These are phyloP conservation scores for Mustela nigripes DNA, from an alignment of 2,113 vertebrate genomes.

Conservation along the genomic window DNA sequence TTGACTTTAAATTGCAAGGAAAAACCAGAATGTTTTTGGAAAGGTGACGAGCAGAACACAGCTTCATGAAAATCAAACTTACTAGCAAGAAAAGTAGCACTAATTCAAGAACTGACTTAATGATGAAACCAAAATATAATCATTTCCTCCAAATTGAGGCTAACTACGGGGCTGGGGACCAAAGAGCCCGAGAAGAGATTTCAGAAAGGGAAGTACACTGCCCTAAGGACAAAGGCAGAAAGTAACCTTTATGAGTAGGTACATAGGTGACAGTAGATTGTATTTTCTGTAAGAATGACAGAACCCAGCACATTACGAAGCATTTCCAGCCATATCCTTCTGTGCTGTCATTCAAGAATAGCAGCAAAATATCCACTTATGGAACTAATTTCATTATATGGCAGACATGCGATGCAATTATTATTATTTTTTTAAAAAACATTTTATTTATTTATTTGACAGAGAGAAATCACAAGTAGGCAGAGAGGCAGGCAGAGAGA, in stretches of 20 bases:
- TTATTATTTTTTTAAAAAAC: too few relatives aligned
- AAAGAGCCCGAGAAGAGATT: background rate
- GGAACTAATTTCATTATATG: background rate
- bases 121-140: background rate
- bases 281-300: background rate
- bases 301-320: background rate
- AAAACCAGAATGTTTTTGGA: background rate
- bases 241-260: too few relatives aligned
- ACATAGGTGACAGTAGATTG: background rate
- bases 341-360: background rate
- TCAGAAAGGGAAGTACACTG: background rate
- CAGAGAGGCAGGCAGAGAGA: too few relatives aligned
- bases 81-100: conserved; percentile 13
- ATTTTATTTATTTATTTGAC: too few relatives aligned
- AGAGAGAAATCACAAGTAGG: too few relatives aligned
- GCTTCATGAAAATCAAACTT: background rate
- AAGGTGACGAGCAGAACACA: background rate
- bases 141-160: background rate
- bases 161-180: background rate
- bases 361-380: background rate
- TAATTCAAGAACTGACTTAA: background rate
- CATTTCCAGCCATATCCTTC: background rate
- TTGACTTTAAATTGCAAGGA: conserved; percentile 9
- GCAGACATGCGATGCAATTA: background rate
- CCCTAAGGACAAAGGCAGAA: background rate